phyloP scores from a whole-genome alignment of 2,797 vertebrate genomes.

The Eulemur coronatus region DNA sequence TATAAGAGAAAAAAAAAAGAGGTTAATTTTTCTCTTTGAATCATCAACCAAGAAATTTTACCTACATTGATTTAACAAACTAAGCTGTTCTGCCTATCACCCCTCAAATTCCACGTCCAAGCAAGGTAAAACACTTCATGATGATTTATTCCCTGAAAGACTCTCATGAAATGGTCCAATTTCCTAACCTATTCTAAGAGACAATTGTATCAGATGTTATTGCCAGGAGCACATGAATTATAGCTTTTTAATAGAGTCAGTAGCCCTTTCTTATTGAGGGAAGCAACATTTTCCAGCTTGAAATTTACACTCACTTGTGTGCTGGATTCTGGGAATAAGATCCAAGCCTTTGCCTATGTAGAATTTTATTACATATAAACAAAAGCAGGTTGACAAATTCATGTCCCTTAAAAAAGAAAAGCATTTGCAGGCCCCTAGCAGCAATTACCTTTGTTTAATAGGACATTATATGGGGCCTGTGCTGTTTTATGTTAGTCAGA shows the following conservation, averaged over 20 bases:
- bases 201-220: slow-evolving; percentile 32
- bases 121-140: not conserved
- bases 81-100: not conserved
- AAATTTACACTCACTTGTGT: slow-evolving; percentile 26
- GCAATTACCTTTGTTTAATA: slow-evolving; percentile 72
- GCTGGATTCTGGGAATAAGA: slow-evolving; percentile 38
- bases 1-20: not conserved
- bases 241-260: not conserved
- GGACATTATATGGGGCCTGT: slow-evolving; percentile 59
- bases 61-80: not conserved
- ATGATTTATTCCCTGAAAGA: slow-evolving; percentile 27
- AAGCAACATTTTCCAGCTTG: not conserved
- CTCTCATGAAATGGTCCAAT: slow-evolving; percentile 25
- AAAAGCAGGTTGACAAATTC: slow-evolving; percentile 41
- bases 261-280: not conserved
- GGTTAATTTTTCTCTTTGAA: not conserved
- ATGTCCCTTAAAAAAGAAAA: not conserved
- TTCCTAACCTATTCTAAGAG: slow-evolving; percentile 55
- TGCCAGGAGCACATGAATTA: not conserved
- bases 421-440: slow-evolving; percentile 31
- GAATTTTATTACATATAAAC: slow-evolving; percentile 45
- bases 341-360: not conserved
- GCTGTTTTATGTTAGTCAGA: slow-evolving; percentile 63
- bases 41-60: slow-evolving; percentile 20
- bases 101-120: not conserved